Conservation (phyloP, 1,140 invertebrate species). For the Drosophila nasuta region DNA sequence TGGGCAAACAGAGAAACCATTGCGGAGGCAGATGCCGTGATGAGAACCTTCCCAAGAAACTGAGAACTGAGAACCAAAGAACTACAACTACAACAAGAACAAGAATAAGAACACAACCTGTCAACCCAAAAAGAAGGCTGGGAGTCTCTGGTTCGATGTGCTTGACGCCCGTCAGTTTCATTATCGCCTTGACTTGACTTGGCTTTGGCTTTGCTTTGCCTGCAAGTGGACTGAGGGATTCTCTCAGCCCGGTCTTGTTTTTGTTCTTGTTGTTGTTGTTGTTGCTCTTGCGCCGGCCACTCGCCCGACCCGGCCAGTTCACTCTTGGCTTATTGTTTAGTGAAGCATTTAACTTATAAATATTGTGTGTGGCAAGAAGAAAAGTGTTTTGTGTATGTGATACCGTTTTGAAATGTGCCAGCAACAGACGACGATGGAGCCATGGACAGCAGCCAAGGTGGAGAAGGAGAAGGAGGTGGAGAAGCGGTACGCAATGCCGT, state of each 20-base stretch:
- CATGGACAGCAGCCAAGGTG: conserved; percentile 25
- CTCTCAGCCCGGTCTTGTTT: not conserved
- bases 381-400: conserved; percentile 80
- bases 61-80: not conserved
- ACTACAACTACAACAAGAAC: not conserved
- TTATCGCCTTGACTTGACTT: conserved; percentile 68
- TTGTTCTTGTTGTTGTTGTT: not conserved
- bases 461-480: conserved; percentile 9
- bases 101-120: conserved; percentile 58
- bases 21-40: conserved; percentile 52
- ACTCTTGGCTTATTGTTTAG: conserved; percentile 76
- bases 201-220: conserved; percentile 9
- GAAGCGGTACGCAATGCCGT: conserved; percentile 47
- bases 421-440: conserved; percentile 31
- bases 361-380: conserved; percentile 74
- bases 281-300: not conserved
- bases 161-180: conserved; percentile 73
- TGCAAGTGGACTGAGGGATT: not conserved
- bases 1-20: conserved; percentile 62
- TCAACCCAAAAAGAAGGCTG: conserved; percentile 61
- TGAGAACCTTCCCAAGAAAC: conserved; percentile 73
- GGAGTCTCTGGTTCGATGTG: conserved; percentile 68
- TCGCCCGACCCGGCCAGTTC: conserved; percentile 24
- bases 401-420: conserved; percentile 78
- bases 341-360: conserved; percentile 84